These are phyloP conservation scores for Nysson spinosus DNA, from an alignment of 2,888 invertebrate genomes.

Conservation along the genomic window DNA sequence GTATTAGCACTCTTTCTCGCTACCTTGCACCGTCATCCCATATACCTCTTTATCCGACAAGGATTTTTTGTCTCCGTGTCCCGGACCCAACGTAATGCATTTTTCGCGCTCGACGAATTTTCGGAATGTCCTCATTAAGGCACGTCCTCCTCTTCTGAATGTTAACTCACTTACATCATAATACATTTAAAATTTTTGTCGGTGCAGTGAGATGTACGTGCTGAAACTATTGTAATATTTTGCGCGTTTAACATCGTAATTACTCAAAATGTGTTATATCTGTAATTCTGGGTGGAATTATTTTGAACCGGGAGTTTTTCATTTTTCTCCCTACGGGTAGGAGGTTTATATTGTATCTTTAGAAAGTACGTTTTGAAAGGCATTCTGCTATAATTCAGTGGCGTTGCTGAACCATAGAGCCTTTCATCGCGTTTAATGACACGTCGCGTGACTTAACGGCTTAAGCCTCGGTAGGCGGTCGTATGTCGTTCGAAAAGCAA, in stretches of 20 bases:
- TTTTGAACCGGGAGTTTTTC: too few relatives aligned
- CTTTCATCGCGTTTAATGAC: conserved; percentile 10
- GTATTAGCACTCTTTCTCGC: conserved; percentile 67
- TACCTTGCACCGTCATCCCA: conserved; percentile 41
- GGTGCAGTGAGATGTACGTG: too few relatives aligned
- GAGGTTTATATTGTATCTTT: neutral
- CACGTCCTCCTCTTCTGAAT: neutral
- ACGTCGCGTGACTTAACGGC: conserved; percentile 50
- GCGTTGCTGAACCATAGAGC: neutral
- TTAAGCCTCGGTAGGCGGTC: conserved; percentile 39
- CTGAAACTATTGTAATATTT: too few relatives aligned
- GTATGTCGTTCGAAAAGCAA: conserved; percentile 30
- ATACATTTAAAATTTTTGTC: too few relatives aligned
- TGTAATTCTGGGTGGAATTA: too few relatives aligned
- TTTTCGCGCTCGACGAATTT: conserved; percentile 39
- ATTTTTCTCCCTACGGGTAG: too few relatives aligned
- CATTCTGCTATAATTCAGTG: neutral
- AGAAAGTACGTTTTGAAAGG: neutral
- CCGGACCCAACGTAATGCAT: conserved; percentile 35
- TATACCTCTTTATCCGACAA: conserved; percentile 6
- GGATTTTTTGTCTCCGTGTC: conserved; percentile 32
- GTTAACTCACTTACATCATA: neutral
- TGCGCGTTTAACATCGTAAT: too few relatives aligned
- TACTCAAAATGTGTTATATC: too few relatives aligned
- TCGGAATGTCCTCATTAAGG: conserved; percentile 13